Evolutionary conservation across 2,113 vertebrate species (phyloP).

Genomic region (Uropsilus gracilis): DNA sequence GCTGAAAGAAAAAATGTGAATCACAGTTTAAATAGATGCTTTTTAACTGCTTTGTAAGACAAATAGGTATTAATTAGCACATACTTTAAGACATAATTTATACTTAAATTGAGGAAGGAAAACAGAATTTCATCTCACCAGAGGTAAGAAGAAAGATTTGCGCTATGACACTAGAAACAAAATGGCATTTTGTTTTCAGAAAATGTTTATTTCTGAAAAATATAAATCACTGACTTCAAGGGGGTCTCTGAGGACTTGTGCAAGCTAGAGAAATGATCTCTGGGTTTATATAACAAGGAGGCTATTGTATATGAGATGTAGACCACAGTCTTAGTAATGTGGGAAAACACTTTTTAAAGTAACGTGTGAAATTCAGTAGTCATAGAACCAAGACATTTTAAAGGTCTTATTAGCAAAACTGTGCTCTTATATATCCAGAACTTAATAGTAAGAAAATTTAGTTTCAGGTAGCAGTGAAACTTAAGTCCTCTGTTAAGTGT

Average conservation of each 20-base stretch:
- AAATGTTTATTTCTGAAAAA: conserved; percentile 28
- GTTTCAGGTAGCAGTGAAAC: neutral
- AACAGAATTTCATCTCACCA: conserved; percentile 57
- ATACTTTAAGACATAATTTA: conserved; percentile 61
- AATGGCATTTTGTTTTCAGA: conserved; percentile 49
- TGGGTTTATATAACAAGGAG: conserved; percentile 14
- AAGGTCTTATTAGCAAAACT: neutral
- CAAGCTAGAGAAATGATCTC: neutral
- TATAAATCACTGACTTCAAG: neutral
- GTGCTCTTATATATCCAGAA: neutral
- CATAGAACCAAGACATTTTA: conserved; percentile 12
- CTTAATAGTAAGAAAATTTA: conserved; percentile 18
- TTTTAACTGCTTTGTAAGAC: conserved; percentile 66
- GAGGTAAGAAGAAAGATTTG: conserved; percentile 47
- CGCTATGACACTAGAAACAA: conserved; percentile 24
- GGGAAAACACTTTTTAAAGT: neutral
- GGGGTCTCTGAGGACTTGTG: neutral
- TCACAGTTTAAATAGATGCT: conserved; percentile 75
- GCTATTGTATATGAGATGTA: neutral
- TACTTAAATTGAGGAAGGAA: conserved; percentile 32
- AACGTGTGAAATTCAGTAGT: neutral
- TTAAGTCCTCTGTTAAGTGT: neutral
- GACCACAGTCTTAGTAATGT: neutral
- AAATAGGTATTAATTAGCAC: conserved; percentile 77
- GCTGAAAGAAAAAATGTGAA: conserved; percentile 75